Evolutionary conservation across 1,140 invertebrate species (phyloP).

Genomic region (Zaprionus vittiger): DNA sequence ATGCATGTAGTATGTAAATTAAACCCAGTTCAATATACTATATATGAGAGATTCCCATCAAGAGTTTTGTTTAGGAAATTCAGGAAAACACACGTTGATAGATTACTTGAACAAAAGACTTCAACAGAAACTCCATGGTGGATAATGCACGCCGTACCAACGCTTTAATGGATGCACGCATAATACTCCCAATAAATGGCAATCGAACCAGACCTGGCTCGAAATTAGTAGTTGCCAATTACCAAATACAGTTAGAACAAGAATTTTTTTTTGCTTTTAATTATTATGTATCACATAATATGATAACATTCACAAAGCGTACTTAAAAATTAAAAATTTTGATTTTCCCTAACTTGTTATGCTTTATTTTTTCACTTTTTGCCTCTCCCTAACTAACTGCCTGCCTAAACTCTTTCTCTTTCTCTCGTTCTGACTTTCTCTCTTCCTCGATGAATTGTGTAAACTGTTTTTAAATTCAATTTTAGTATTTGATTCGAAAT

Average conservation of each 20-base stretch:
- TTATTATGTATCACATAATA: slow-evolving; percentile 48
- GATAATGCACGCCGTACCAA: slow-evolving; percentile 46
- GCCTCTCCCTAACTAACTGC: neutral
- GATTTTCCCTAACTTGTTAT: slow-evolving; percentile 7
- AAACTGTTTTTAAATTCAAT: neutral
- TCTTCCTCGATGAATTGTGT: neutral
- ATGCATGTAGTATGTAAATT: slow-evolving; percentile 37
- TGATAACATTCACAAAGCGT: slow-evolving; percentile 46
- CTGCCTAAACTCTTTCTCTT: neutral
- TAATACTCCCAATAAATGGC: slow-evolving; percentile 31
- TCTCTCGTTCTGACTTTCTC: neutral
- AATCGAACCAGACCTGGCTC: slow-evolving; percentile 36
- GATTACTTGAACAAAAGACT: slow-evolving; percentile 58
- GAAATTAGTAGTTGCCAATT: slow-evolving; percentile 26
- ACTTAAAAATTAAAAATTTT: slow-evolving; percentile 10
- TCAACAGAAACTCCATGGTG: slow-evolving; percentile 53
- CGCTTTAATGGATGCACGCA: slow-evolving; percentile 36
- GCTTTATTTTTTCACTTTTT: neutral
- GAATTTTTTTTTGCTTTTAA: slow-evolving; percentile 44
- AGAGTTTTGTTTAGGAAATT: slow-evolving; percentile 7
- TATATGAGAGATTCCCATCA: neutral
- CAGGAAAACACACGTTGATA: slow-evolving; percentile 21
- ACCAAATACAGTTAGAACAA: slow-evolving; percentile 51
- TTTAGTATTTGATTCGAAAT: neutral
- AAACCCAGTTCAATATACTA: neutral